phyloP scores from a whole-genome alignment of 2,113 vertebrate genomes.

The Camelus bactrianus region DNA sequence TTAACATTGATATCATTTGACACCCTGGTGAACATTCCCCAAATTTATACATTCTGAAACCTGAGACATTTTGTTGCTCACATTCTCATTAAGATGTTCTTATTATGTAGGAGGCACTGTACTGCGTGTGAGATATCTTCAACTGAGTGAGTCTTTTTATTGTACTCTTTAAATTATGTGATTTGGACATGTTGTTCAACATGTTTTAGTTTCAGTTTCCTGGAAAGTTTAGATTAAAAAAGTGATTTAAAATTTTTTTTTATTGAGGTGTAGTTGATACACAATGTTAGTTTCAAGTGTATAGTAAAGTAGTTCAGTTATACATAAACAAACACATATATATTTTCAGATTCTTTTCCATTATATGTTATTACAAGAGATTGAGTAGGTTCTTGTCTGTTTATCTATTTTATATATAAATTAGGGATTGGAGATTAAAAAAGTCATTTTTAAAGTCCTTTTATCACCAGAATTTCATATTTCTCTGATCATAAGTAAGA shows the following conservation, averaged over 20 bases:
- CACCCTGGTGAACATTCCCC: background rate
- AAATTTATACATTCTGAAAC: background rate
- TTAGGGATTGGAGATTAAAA: no score
- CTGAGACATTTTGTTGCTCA: background rate
- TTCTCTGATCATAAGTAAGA: slow-evolving; percentile 30
- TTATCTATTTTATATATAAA: no score
- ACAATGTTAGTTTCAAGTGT: no score
- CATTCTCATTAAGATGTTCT: background rate
- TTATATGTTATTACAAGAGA: no score
- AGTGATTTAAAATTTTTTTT: no score
- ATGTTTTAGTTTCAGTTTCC: slow-evolving; percentile 32
- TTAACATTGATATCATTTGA: slow-evolving; percentile 19
- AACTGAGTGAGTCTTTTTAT: background rate
- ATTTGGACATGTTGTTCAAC: background rate
- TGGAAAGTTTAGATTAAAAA: slow-evolving; percentile 4
- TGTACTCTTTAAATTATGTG: slow-evolving; percentile 27
- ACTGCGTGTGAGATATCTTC: background rate
- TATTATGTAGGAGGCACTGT: background rate
- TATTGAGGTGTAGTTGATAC: no score
- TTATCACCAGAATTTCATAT: background rate
- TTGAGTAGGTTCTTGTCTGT: no score
- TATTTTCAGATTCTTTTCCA: no score
- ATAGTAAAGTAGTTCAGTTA: no score
- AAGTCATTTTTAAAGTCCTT: background rate
- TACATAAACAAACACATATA: no score